Percentiles rank a stretch among this genome's conserved stretches.
These are phyloP conservation scores for Volucella zonaria DNA, from an alignment of 2,888 invertebrate species.

Conservation along the genomic window DNA sequence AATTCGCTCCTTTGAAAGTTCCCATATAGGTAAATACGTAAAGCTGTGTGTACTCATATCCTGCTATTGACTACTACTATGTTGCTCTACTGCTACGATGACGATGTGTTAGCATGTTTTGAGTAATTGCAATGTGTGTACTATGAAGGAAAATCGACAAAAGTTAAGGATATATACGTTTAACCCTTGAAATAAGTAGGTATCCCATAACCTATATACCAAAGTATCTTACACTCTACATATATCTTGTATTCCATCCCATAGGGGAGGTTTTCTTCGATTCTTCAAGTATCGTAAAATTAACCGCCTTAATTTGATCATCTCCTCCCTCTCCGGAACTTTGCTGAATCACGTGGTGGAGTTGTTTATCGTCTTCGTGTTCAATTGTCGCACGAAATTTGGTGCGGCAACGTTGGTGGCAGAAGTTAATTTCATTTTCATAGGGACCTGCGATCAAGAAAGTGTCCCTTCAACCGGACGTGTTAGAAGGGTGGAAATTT, in stretches of 20 bases:
- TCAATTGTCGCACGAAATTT: slow-evolving; percentile 58
- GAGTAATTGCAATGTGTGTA: slow-evolving; percentile 59
- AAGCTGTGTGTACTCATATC: slow-evolving; percentile 2
- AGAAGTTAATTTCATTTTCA: slow-evolving; percentile 67
- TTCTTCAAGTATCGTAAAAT: slow-evolving; percentile 41
- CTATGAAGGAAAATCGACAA: slow-evolving; percentile 51
- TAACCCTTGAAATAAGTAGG: slow-evolving; percentile 52
- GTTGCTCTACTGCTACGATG: not conserved
- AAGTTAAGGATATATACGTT: slow-evolving; percentile 60
- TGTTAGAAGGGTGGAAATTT: slow-evolving; percentile 52
- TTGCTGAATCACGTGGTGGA: slow-evolving; percentile 55
- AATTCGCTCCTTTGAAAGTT: slow-evolving; percentile 3
- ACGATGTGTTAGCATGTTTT: slow-evolving; percentile 52
- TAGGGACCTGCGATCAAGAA: slow-evolving; percentile 38
- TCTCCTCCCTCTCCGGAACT: slow-evolving; percentile 25
- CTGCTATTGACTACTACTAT: not conserved
- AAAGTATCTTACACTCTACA: no score
- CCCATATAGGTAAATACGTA: no score
- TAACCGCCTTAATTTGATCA: slow-evolving; percentile 22
- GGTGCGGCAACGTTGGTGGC: slow-evolving; percentile 1
- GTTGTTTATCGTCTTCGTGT: slow-evolving; percentile 61
- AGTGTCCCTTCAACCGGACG: slow-evolving; percentile 50
- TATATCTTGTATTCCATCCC: slow-evolving; percentile 20
- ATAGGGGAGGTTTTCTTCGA: slow-evolving; percentile 18
- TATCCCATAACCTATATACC: no score